phyloP scores from a whole-genome alignment of 2,888 invertebrate genomes.

The Notocelia uddmanniana region DNA sequence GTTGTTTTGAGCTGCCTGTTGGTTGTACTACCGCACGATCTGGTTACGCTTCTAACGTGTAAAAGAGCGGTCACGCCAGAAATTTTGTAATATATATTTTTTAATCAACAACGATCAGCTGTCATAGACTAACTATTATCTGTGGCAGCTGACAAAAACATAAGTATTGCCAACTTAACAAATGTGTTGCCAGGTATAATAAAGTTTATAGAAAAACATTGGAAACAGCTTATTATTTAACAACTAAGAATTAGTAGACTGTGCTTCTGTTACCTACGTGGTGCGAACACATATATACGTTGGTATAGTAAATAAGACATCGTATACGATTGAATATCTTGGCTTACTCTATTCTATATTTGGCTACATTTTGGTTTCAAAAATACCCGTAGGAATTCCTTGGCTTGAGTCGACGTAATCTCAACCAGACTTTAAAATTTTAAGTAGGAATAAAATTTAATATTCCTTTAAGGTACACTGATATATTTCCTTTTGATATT shows the following conservation, averaged over 20 bases:
- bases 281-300: conserved; percentile 38
- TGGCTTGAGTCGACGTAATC: neutral
- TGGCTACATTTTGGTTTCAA: conserved; percentile 45
- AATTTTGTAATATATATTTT: too few species aligned
- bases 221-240: conserved; percentile 19
- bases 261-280: conserved; percentile 31
- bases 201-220: neutral
- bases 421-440: neutral
- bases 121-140: neutral
- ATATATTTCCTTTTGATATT: neutral
- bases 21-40: too few species aligned
- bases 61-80: too few species aligned
- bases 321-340: conserved; percentile 43
- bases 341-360: conserved; percentile 41
- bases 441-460: neutral
- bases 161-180: conserved; percentile 11
- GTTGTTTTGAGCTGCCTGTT: neutral
- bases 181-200: conserved; percentile 11
- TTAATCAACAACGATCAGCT: neutral
- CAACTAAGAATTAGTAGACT: conserved; percentile 27
- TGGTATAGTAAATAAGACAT: conserved; percentile 34
- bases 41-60: too few species aligned
- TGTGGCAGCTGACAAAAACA: neutral
- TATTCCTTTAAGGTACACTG: neutral
- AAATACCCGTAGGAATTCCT: conserved; percentile 42